Base-by-base conservation (phyloP, 2,888 invertebrate species). In the Eucera pruinosa region DNA sequence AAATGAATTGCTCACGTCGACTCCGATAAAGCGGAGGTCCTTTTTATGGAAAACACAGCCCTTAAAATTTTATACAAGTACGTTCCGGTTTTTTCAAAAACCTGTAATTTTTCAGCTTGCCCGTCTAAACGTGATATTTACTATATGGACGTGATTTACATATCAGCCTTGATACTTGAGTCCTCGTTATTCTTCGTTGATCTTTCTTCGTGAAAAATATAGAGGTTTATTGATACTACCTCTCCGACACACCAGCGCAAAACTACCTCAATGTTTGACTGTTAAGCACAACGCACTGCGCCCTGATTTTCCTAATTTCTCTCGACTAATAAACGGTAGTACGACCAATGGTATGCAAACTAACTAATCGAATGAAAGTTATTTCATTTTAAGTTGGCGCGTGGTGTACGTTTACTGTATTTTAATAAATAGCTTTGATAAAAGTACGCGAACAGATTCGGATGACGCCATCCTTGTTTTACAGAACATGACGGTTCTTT, bases 401-500 rank as follows among this genome's bases (percentile, higher is more conserved):
- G 18, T 55, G 39, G 23, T 33, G 60, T 54, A 52, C 54, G 45
- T 66, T 62, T 43, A 36, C 27, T 25, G 25, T 60, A 60, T 47
- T 47, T 60, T 27, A 78, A 68, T 39, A 23, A 69, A 62, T 54
- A 27, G 52, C 69, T 74, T 57, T 45, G 69, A 70, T 64, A 69
- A 75, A 73, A 50, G 68, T 74, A 93, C 62, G 71, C 70, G 78
- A 89, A 93, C 85, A 91, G 93, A 70, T 76, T 80, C 66, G 75
- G 54, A 76, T 69, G 85, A 86, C 85, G 85, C 85, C 85, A 86
- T 86, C 84, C 86, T 82, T 83, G 81, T 80, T 80, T 74, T 54
- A 66, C 72, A 72, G 81, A 78, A 66, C 81, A 74, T 74, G 82
- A 81, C 65, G 60, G 67, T 68, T 55, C 68, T 68, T 70, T 57